Conservation (phyloP, 2,113 vertebrate genomes). For the Odontophorus gujanensis region DNA sequence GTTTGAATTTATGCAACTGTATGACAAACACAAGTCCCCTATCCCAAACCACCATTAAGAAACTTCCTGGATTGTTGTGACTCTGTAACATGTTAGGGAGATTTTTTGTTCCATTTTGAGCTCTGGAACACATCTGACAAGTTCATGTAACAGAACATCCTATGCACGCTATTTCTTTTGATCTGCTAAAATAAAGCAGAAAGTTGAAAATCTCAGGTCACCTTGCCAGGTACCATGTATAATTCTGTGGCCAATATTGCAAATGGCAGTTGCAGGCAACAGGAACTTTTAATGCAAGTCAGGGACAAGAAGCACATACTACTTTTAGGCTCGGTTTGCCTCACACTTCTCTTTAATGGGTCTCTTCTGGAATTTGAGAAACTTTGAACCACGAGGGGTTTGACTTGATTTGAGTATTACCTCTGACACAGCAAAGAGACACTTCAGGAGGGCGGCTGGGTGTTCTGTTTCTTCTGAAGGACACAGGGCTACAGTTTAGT, state of each 20-base stretch:
- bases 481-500: neutral
- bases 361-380: neutral
- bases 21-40: neutral
- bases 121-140: neutral
- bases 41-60: neutral
- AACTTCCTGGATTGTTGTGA: neutral
- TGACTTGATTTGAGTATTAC: neutral
- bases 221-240: neutral
- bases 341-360: neutral
- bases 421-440: neutral
- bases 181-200: neutral
- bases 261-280: neutral
- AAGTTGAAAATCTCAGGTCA: neutral
- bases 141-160: neutral
- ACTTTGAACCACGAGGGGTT: neutral
- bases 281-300: neutral
- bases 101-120: neutral
- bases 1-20: neutral
- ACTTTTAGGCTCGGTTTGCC: neutral
- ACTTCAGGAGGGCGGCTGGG: neutral
- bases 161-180: neutral
- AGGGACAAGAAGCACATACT: neutral
- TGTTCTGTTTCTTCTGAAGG: neutral
- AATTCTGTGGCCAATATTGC: neutral
- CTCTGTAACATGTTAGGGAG: neutral